phyloP scores from a whole-genome alignment of 64 coral and sea anemone species.

The Montipora foliosa region DNA sequence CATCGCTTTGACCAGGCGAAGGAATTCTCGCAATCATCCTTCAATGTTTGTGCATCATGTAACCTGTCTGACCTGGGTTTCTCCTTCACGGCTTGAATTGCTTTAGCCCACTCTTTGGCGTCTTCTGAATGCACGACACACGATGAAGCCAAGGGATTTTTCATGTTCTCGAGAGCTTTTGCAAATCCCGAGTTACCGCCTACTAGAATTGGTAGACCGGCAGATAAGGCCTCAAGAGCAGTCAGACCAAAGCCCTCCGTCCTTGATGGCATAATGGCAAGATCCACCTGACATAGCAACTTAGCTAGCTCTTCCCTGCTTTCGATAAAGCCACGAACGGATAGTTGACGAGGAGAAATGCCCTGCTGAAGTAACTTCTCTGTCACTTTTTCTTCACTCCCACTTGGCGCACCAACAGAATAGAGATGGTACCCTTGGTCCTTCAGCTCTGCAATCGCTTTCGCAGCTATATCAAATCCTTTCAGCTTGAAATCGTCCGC shows the following conservation, averaged over 20 bases:
- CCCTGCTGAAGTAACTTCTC: not conserved
- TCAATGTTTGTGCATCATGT: not conserved
- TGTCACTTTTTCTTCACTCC: not conserved
- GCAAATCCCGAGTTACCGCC: constrained; percentile 2
- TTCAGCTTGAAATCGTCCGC: constrained; percentile 37
- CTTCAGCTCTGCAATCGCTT: not conserved
- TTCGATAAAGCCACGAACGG: constrained; percentile 24
- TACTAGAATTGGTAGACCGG: constrained; percentile 11
- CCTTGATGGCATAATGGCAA: constrained; percentile 47
- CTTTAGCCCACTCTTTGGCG: not conserved
- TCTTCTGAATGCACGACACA: constrained; percentile 1
- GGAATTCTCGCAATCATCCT: not conserved
- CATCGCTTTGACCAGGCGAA: constrained; percentile 12
- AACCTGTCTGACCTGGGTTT: not conserved
- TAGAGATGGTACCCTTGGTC: constrained; percentile 7
- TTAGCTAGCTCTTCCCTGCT: not conserved
- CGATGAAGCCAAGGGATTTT: not conserved
- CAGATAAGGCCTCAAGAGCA: constrained; percentile 3
- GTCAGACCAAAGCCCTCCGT: constrained; percentile 25
- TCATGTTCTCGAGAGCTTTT: constrained; percentile 3
- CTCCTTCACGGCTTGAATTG: not conserved
- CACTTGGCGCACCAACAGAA: not conserved
- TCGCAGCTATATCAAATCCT: constrained; percentile 36
- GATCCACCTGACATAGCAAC: constrained; percentile 12
- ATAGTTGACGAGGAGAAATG: not conserved